Evolutionary conservation across 2,888 invertebrate genomes (phyloP), one percentile per base, ranked within the genome.

Genomic region (Sminthurides aquaticus): DNA sequence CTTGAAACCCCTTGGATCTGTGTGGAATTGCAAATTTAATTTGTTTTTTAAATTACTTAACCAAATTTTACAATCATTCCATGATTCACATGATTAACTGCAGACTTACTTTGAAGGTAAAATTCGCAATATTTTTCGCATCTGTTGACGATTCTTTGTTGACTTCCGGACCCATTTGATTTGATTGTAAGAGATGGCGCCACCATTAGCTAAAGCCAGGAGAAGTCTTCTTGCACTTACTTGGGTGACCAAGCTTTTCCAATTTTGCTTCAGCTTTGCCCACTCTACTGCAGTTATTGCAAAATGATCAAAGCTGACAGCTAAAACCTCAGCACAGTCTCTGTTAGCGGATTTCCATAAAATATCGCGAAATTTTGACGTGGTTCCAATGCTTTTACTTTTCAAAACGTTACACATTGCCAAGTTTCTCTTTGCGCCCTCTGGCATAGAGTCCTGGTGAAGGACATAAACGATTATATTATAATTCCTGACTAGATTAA

Each of bases 321-420:
- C 57, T 3, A 63, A 29, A 26, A 63, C 56, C 24, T 63, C 63
- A 18, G 63, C 63, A 29, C 52, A 57, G 22, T 63, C 52, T 26
- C 63, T 1, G 49, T 63, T 58, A 20, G 22, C n/a, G 2, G 57
- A 24, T 22, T 28, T 58, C 63, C 63, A 63, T 8, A 63, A 49
- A 22, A 58, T 43, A 18, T 29, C 27, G 24, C 48, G n/a, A n/a
- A 63, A 57, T 28, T 27, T 22, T 5, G 22, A n/a, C n/a, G 52
- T 34, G 3, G 58, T 58, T 8, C 63, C 63, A 1, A 11, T 18
- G 15, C 58, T 48, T 22, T 63, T 63, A 3, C 15, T 58, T 25
- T 63, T 63, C 22, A 63, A 22, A 20, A 63, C 52, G 34, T 57
- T 52, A 26, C 34, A 18, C 5, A 63, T 49, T 8, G 49, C 26